Base-by-base conservation (phyloP, 2,888 invertebrate genomes). In the Sycophila texana region DNA sequence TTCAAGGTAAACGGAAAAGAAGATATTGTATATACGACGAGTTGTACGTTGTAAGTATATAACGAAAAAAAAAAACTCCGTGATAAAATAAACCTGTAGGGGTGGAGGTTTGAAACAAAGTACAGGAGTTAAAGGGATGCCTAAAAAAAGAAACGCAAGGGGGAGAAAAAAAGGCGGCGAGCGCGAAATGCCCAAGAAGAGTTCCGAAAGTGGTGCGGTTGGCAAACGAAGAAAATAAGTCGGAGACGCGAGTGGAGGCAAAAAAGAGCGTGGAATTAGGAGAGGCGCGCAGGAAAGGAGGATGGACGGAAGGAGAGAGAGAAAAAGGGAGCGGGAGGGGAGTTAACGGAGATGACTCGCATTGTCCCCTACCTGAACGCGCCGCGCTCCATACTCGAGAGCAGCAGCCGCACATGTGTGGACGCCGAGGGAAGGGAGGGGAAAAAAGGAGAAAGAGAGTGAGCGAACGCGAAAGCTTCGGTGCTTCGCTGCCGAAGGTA, bases 351-450 rank as follows among this genome's bases (percentile, higher is more conserved):
- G 73, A 74, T 77, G 61, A 55, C 73, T 77, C 72, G 71, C 30
- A 77, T 73, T 73, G 67, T 77, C 77, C 73, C 77, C 77, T 77
- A 77, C 77, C 77, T 77, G 77, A 61, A 26, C 57, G 55, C 58
- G 57, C 61, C 1, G 5, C 57, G 39, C 18, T 16, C 13, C 67
- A 47, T n/a, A n/a, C 18, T 22, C n/a, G 10, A 65, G 20, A 65
- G 13, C 53, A 39, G 30, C 26, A 26, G 10, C 12, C 47, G 18
- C 58, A 51, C 58, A 39, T 67, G 66, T 72, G 53, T 49, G 12
- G n/a, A 2, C 14, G 20, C 47, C 30, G 4, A n/a, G 16, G 61
- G 3, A n/a, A 18, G 26, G n/a, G 30, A 26, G 61, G 30, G 30
- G 39, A 63, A 39, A 18, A 13, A 39, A 13, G 26, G 47, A 76